Evolutionary conservation across 1,140 invertebrate genomes (phyloP), one percentile per base, ranked within the genome.

Genomic region (Anagrus nilaparvatae): DNA sequence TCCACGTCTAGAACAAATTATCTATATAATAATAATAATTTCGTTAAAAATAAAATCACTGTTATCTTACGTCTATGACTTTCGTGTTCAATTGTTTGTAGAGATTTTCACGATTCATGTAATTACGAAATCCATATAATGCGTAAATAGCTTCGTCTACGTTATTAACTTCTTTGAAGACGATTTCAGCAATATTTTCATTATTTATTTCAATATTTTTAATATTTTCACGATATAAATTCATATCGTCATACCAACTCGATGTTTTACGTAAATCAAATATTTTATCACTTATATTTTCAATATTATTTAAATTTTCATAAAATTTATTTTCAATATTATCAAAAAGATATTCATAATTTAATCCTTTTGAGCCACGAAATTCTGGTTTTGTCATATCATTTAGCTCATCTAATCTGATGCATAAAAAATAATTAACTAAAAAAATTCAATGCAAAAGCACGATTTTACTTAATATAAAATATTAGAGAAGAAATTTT

Each of bases 321-420:
- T 74, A 63, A 63, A 90, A 91, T 53, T 81, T 72, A 36, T 73
- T 70, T 61, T 91, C 84, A 38, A 87, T 78, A 53, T 81, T 77
- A 41, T 76, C 65, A 23, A 83, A 79, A 46, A 80, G 78, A 37
- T 69, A 72, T 45, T 81, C 76, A 48, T 88, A 81, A 52, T 85
- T 76, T 30, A 72, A 69, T 25, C 84, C 77, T 50, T 75, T 73
- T 21, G 81, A 67, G 43, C 82, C 82, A 44, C 69, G 64, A 59
- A 84, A 84, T 35, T 59, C 61, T 1, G 81, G 73, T 50, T 70
- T 74, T 9, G 64, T 19, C 35, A 43, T 46, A 49, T 45, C 29
- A 9, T 3, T 28, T 16, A 33, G 43, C 14, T 50, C 43, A 21
- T 47, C 42, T 32, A 43, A 36, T 37, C 44, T 48, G 29, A 27